These are phyloP conservation scores for Automeris io DNA, from an alignment of 2,888 invertebrate genomes.

Conservation along the genomic window DNA sequence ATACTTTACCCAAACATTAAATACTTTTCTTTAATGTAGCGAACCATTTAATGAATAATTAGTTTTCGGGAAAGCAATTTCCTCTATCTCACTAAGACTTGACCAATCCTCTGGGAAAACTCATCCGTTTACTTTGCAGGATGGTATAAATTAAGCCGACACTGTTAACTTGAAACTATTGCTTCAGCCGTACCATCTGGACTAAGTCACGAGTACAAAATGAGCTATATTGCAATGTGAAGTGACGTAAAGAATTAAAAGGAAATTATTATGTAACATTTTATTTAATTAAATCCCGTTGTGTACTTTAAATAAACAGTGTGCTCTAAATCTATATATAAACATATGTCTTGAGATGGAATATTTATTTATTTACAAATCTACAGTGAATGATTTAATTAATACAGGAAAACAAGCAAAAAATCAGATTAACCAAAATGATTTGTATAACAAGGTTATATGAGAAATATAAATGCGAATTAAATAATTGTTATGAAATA, in stretches of 20 bases:
- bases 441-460: too few relatives aligned
- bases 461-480: too few relatives aligned
- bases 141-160: slow-evolving; percentile 7
- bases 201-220: too few relatives aligned
- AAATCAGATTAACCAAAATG: too few relatives aligned
- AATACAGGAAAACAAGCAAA: too few relatives aligned
- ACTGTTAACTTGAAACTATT: slow-evolving; percentile 1
- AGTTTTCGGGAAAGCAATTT: slow-evolving; percentile 3
- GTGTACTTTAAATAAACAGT: too few relatives aligned
- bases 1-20: background rate
- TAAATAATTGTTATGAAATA: too few relatives aligned
- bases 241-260: background rate
- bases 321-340: too few relatives aligned
- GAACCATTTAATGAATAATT: background rate
- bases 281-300: background rate
- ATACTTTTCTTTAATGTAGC: background rate
- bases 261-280: background rate
- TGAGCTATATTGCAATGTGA: too few relatives aligned
- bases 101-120: background rate
- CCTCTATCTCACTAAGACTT: slow-evolving; percentile 8
- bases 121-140: slow-evolving; percentile 1
- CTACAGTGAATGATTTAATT: too few relatives aligned
- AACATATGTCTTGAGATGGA: too few relatives aligned
- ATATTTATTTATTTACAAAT: too few relatives aligned
- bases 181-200: background rate